Base-by-base conservation (phyloP, 1,140 invertebrate species). In the Anastrepha ludens region DNA sequence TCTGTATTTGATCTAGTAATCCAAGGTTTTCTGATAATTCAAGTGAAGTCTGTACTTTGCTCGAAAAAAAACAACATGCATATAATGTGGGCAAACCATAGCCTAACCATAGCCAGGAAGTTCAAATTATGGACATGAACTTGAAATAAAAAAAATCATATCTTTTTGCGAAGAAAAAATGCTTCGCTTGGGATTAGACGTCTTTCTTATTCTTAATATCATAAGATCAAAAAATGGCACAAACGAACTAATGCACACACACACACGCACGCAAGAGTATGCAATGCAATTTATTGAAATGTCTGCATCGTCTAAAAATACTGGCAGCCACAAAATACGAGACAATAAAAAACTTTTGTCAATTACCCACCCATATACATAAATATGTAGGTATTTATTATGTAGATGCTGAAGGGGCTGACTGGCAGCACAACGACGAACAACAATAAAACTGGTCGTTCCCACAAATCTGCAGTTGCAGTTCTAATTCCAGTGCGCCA, bases 341-440 rank as follows among this genome's bases (percentile, higher is more conserved):
- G 20, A 9, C 64, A 65, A 65, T 39, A 65, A 65, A 13, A 65
- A 65, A 65, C 64, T 65, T 65, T 65, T 65, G 64, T 39, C 64
- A 65, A 39, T 39, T 29, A 58, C 13, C 0, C 13, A 8, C 13
- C 13, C 55, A 58, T 58, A 13, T 65, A 29, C 20, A 20, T 29
- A 29, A 29, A 29, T 65, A 8, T 65, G 64, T 39, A 65, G 6
- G 64, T 20, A 0, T 39, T 6, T 8, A 2, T n/a, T 29, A 29
- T 29, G 29, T 29, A 29, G 29, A 29, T 29, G 29, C 29, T 29
- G 29, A 29, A 29, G 29, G 29, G 29, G 29, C 29, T 29, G 9
- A 11, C 3, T 17, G 17, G 4, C 59, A 60, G 59, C 59, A 64
- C 65, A 67, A 67, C 39, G 11, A 41, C 6, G 39, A 29, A 41